phyloP scores from a whole-genome alignment of 2,113 vertebrate genomes.

The Centropus unirufus region DNA sequence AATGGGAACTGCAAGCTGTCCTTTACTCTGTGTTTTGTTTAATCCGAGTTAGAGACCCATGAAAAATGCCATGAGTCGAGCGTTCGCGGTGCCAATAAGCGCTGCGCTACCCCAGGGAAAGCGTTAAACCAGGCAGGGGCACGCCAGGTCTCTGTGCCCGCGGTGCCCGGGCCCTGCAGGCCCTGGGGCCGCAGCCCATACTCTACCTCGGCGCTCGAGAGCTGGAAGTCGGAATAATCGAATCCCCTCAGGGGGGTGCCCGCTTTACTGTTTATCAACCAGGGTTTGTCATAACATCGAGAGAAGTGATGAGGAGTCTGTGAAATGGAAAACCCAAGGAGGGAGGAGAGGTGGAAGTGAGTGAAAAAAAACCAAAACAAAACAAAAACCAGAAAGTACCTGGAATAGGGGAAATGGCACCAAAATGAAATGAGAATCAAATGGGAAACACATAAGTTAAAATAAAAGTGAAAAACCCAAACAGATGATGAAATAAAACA shows the following conservation, averaged over 20 bases:
- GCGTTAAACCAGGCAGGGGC: constrained; percentile 25
- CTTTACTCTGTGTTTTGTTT: neutral
- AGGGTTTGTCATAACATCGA: constrained; percentile 99
- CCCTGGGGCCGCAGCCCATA: constrained; percentile 69
- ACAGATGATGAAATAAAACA: constrained; percentile 52
- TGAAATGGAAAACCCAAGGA: constrained; percentile 81
- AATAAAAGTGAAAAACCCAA: constrained; percentile 22
- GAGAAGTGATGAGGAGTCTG: constrained; percentile 93
- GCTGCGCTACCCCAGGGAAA: constrained; percentile 43
- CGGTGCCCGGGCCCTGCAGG: neutral
- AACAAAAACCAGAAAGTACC: constrained; percentile 10
- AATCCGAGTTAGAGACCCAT: constrained; percentile 62
- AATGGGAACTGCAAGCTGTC: rapidly evolving
- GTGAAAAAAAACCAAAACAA: constrained; percentile 45
- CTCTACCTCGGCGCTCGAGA: constrained; percentile 81
- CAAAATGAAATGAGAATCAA: constrained; percentile 54
- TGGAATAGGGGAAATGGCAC: neutral
- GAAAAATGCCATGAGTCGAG: constrained; percentile 50
- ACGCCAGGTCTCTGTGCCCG: constrained; percentile 1
- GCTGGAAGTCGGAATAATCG: constrained; percentile 88
- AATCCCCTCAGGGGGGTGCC: constrained; percentile 90
- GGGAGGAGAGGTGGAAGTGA: constrained; percentile 55
- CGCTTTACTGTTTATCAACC: constrained; percentile 99
- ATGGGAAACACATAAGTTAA: constrained; percentile 41
- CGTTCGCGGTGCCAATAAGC: constrained; percentile 67